phyloP scores from a whole-genome alignment of 2,113 vertebrate species.

The Corapipo altera region DNA sequence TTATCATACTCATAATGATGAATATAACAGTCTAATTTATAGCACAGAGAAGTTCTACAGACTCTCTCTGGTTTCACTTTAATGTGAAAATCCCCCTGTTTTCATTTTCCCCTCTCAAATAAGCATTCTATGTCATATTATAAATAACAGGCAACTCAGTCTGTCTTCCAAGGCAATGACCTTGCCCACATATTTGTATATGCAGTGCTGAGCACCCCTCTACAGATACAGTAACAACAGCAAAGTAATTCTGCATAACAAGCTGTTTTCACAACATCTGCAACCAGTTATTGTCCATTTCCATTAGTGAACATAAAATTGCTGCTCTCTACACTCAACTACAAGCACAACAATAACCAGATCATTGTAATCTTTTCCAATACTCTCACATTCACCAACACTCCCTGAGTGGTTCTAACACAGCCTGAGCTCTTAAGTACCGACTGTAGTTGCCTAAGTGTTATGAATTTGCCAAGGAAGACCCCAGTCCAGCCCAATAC shows the following conservation, averaged over 20 bases:
- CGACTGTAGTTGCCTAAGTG: not conserved
- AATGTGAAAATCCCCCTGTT: not conserved
- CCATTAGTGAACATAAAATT: constrained; percentile 27
- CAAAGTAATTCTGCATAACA: not conserved
- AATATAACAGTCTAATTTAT: not conserved
- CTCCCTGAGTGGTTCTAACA: not conserved
- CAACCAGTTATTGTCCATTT: constrained; percentile 29
- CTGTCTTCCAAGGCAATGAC: not conserved
- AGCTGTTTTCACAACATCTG: constrained; percentile 28
- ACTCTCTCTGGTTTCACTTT: not conserved
- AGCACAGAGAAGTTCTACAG: not conserved
- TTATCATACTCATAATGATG: not conserved
- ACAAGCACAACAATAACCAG: not conserved
- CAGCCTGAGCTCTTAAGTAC: not conserved
- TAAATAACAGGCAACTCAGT: not conserved
- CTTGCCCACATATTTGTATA: not conserved
- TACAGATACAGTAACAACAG: not conserved
- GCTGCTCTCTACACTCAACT: not conserved
- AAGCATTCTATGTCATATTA: not conserved
- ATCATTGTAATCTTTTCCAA: not conserved
- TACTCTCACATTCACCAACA: accelerated
- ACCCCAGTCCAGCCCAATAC: not conserved
- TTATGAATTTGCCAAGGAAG: not conserved
- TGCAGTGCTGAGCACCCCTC: not conserved
- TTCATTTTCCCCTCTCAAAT: not conserved